Conservation (phyloP, 1,140 invertebrate genomes). For the Brachystomella parvula region DNA sequence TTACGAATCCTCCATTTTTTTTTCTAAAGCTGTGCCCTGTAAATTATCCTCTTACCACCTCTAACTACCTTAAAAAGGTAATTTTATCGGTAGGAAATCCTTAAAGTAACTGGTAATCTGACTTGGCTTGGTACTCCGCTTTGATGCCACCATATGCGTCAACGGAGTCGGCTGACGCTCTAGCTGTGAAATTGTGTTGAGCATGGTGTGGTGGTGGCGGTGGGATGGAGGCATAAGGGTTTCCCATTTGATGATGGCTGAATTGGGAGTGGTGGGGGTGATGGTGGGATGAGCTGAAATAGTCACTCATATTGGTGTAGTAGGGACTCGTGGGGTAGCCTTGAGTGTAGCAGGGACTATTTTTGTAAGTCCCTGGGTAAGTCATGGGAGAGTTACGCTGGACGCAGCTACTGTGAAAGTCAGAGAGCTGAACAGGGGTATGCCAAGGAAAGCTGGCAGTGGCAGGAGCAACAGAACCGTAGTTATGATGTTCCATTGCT, state of each 20-base stretch:
- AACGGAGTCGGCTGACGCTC: slow-evolving; percentile 23
- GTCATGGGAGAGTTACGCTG: slow-evolving; percentile 32
- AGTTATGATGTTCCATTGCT: slow-evolving; percentile 33
- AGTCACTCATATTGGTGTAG: slow-evolving; percentile 32
- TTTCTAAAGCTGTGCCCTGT: too few species aligned
- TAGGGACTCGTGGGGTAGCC: slow-evolving; percentile 26
- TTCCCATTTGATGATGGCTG: slow-evolving; percentile 35
- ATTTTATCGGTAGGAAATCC: too few species aligned
- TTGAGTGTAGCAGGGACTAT: slow-evolving; percentile 26
- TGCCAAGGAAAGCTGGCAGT: slow-evolving; percentile 36
- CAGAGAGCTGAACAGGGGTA: slow-evolving; percentile 23
- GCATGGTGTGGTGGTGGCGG: slow-evolving; percentile 21
- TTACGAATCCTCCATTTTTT: too few species aligned
- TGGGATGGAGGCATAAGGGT: slow-evolving; percentile 32
- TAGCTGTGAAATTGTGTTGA: slow-evolving; percentile 29
- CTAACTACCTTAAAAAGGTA: too few species aligned
- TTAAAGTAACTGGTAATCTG: slow-evolving; percentile 36
- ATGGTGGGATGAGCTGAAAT: slow-evolving; percentile 32
- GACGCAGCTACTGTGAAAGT: slow-evolving; percentile 33
- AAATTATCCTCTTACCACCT: too few species aligned
- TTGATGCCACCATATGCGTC: slow-evolving; percentile 27
- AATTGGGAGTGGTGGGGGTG: slow-evolving; percentile 21
- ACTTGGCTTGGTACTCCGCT: slow-evolving; percentile 18
- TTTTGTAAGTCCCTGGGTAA: slow-evolving; percentile 24
- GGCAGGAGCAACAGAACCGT: slow-evolving; percentile 25